Conservation (phyloP, 2,113 vertebrate genomes). For the Procavia capensis region DNA sequence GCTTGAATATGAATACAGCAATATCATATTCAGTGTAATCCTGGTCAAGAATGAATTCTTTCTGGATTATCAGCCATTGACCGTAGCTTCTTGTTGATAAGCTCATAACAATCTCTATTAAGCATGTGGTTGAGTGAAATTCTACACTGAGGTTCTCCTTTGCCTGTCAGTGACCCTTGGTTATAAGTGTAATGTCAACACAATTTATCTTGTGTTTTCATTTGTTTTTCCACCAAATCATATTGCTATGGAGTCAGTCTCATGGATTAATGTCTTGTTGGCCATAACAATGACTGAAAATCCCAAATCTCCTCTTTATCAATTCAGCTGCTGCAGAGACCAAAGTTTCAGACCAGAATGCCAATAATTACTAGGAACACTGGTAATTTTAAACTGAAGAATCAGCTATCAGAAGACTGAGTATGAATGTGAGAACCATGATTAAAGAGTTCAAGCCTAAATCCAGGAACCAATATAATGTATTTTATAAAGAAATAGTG, state of each 20-base stretch:
- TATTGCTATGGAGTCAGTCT: neutral
- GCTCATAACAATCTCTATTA: too few species aligned
- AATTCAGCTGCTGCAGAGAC: neutral
- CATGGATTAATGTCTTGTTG: neutral
- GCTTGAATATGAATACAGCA: too few species aligned
- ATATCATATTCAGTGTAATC: accelerated
- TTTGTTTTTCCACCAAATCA: neutral
- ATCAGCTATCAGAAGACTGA: neutral
- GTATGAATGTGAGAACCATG: neutral
- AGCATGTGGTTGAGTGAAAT: accelerated
- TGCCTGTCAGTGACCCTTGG: too few species aligned
- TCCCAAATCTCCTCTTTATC: accelerated
- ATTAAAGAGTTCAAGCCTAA: neutral
- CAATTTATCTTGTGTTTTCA: neutral
- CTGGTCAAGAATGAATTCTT: neutral
- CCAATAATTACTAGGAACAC: neutral
- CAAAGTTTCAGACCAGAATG: neutral
- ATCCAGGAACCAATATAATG: neutral
- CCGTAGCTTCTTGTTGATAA: accelerated
- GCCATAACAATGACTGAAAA: neutral
- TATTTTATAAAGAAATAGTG: neutral
- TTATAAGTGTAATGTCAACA: neutral
- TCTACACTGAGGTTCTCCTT: neutral
- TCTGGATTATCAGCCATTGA: accelerated
- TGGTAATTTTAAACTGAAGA: neutral